These are phyloP conservation scores for Malurus splendens DNA, from an alignment of 2,797 vertebrate species.

Conservation along the genomic window DNA sequence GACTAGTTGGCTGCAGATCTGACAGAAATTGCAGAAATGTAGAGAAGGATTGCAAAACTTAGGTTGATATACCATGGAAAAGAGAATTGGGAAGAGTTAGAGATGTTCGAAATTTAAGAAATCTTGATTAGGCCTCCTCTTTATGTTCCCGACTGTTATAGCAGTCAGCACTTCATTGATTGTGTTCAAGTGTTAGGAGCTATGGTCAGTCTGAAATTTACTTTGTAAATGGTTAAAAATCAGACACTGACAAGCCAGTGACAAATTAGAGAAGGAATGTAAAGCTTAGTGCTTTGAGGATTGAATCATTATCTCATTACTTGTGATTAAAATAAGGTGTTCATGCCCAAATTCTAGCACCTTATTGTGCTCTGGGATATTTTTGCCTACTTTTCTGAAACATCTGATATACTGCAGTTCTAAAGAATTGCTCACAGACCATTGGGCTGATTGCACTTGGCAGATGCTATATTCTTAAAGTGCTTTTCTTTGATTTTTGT, in stretches of 20 bases:
- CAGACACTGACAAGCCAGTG: neutral
- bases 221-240: neutral
- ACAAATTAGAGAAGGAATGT: neutral
- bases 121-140: neutral
- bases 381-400: neutral
- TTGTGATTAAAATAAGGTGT: neutral
- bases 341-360: neutral
- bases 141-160: neutral
- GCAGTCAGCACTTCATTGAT: neutral
- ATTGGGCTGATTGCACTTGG: neutral
- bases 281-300: neutral
- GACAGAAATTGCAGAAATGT: neutral
- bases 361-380: neutral
- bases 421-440: neutral
- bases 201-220: neutral
- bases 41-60: slow-evolving; percentile 7
- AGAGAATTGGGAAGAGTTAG: neutral
- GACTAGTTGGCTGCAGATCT: slow-evolving; percentile 4
- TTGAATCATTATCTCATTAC: neutral
- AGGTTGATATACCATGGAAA: neutral
- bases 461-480: slow-evolving; percentile 1
- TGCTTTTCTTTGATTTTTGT: slow-evolving; percentile 6
- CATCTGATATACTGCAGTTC: neutral
- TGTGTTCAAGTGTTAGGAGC: neutral
- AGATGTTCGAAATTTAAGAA: neutral